phyloP scores from a whole-genome alignment of 1,140 invertebrate genomes.

The Drosophila lacteicornis region DNA sequence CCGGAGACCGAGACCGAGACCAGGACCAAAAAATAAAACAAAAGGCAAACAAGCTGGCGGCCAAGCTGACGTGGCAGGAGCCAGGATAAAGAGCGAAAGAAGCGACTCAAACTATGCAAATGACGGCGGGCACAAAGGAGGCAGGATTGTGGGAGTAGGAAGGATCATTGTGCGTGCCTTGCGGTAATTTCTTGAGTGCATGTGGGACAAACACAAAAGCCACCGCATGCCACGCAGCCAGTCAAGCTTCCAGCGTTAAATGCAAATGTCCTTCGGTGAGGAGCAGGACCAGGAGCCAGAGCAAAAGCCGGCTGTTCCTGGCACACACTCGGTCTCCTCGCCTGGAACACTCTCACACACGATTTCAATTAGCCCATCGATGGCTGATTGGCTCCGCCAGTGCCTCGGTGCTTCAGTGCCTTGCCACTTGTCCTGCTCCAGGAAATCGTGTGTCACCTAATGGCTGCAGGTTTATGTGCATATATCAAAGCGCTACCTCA shows the following conservation, averaged over 20 bases:
- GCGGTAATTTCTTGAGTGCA: constrained; percentile 73
- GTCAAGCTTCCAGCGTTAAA: constrained; percentile 40
- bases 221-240: constrained; percentile 46
- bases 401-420: not conserved
- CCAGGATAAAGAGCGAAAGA: constrained; percentile 3
- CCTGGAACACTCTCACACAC: constrained; percentile 30
- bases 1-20: not conserved
- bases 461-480: constrained; percentile 47
- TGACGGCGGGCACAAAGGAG: constrained; percentile 30
- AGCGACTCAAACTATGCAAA: constrained; percentile 65
- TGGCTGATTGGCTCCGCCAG: constrained; percentile 57
- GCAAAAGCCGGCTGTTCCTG: constrained; percentile 34
- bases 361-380: constrained; percentile 72
- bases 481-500: constrained; percentile 56
- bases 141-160: not conserved
- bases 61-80: constrained; percentile 38
- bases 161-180: constrained; percentile 62
- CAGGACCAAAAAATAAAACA: constrained; percentile 26
- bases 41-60: constrained; percentile 46
- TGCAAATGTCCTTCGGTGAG: constrained; percentile 47
- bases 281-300: not conserved
- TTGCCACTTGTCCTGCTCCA: not conserved
- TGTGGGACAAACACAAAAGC: constrained; percentile 52
- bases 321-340: constrained; percentile 9
- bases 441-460: constrained; percentile 43